Evolutionary conservation across 2,888 invertebrate species (phyloP).

Genomic region (Tenthredo scrophulariae): DNA sequence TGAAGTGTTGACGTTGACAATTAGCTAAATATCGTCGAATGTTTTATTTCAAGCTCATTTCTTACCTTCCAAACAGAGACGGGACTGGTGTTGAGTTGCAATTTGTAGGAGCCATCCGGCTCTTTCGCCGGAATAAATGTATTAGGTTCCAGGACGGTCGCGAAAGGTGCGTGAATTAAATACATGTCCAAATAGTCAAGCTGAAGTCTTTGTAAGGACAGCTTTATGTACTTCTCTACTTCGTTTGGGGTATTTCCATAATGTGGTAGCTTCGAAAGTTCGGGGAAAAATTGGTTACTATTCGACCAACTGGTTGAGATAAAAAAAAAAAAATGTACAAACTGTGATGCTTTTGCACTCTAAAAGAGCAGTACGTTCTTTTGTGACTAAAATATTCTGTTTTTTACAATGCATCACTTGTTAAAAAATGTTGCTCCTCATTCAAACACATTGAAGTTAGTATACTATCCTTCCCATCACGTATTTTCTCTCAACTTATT

Average conservation of each 20-base stretch:
- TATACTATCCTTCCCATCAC: too few relatives aligned
- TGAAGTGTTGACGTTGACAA: too few relatives aligned
- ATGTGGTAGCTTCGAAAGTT: constrained; percentile 82
- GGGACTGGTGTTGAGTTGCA: constrained; percentile 84
- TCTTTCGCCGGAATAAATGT: constrained; percentile 80
- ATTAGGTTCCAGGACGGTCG: constrained; percentile 81
- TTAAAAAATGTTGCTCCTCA: constrained; percentile 10
- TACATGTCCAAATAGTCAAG: constrained; percentile 89
- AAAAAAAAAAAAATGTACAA: too few relatives aligned
- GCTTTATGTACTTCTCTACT: constrained; percentile 83
- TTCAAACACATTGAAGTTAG: not conserved
- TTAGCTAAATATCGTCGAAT: not conserved
- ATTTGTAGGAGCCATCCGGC: constrained; percentile 81
- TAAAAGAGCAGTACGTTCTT: too few relatives aligned
- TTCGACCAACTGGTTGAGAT: not conserved
- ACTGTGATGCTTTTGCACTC: too few relatives aligned
- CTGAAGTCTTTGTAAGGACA: constrained; percentile 84
- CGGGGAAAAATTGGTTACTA: not conserved
- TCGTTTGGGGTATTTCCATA: constrained; percentile 85
- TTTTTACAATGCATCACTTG: not conserved
- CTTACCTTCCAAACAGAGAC: constrained; percentile 86
- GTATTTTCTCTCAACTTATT: too few relatives aligned
- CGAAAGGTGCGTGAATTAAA: constrained; percentile 88
- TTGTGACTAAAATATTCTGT: not conserved
- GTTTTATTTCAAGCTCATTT: not conserved